Evolutionary conservation across 1,140 invertebrate genomes (phyloP).

Genomic region (Triops cancriformis): DNA sequence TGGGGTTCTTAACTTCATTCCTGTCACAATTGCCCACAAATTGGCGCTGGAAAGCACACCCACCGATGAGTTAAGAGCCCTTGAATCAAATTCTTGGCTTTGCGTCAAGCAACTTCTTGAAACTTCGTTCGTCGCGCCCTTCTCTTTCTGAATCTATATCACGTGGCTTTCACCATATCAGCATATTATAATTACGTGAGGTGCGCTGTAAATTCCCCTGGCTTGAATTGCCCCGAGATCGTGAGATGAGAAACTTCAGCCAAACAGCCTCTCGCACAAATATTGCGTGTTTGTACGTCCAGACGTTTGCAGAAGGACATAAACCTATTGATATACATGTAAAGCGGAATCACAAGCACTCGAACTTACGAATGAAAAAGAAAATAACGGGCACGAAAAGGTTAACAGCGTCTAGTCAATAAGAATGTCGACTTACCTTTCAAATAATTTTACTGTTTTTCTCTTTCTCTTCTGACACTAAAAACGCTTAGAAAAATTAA

Average conservation of each 20-base stretch:
- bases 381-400: not conserved
- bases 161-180: not conserved
- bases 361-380: not conserved
- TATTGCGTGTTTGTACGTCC: not conserved
- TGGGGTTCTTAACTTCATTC: not conserved
- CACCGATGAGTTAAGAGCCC: too few species aligned
- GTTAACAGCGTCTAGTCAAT: not conserved
- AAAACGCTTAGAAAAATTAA: not conserved
- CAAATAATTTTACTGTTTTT: not conserved
- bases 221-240: not conserved
- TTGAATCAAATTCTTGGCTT: too few species aligned
- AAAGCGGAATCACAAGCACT: not conserved
- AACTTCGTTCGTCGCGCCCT: not conserved
- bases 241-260: not conserved
- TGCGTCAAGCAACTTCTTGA: too few species aligned
- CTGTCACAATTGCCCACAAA: too few species aligned
- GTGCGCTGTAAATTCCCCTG: not conserved
- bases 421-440: not conserved
- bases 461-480: not conserved
- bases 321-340: not conserved
- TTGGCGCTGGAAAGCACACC: too few species aligned
- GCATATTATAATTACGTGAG: not conserved
- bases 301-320: too few species aligned
- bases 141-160: slow-evolving; percentile 4
- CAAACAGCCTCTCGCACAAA: not conserved